Conservation (phyloP, 37 sponge, comb jelly and placozoan genomes). For the Lycopodina hypogea region DNA sequence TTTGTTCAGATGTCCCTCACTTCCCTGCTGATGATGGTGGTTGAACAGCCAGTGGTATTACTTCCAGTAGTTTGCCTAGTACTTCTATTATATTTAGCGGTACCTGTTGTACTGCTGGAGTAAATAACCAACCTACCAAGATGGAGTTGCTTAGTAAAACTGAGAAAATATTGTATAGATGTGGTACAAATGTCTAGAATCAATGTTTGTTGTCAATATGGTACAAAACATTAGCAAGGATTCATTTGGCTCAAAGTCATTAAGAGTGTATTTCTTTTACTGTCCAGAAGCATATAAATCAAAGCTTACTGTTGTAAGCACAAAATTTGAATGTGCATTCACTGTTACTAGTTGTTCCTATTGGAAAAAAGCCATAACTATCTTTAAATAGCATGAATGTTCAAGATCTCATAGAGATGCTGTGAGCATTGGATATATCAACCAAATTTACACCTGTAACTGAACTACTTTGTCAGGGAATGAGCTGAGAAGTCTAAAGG, state of each 20-base stretch:
- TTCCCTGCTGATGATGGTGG: too few species aligned
- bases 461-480: too few species aligned
- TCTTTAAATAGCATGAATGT: conserved; percentile 12
- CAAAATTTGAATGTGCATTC: not conserved
- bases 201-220: too few species aligned
- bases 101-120: not conserved
- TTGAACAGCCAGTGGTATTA: too few species aligned
- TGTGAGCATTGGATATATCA: not conserved
- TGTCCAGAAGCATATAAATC: not conserved
- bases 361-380: conserved; percentile 13
- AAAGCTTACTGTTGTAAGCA: not conserved
- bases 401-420: conserved; percentile 10
- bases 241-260: not conserved
- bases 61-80: too few species aligned
- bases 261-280: not conserved
- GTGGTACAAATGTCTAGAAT: not conserved
- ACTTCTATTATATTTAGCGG: too few species aligned
- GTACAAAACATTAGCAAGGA: not conserved
- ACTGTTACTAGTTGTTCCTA: conserved; percentile 2
- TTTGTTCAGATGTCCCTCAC: too few species aligned
- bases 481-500: too few species aligned
- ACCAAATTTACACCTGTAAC: not conserved
- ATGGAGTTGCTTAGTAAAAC: not conserved
- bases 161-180: not conserved
- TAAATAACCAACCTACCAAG: not conserved